A percentile compares a stretch with the other conserved stretches of the same genome.
Evolutionary conservation across 2,888 invertebrate genomes (phyloP).

Genomic region (Helicoverpa assulta): DNA sequence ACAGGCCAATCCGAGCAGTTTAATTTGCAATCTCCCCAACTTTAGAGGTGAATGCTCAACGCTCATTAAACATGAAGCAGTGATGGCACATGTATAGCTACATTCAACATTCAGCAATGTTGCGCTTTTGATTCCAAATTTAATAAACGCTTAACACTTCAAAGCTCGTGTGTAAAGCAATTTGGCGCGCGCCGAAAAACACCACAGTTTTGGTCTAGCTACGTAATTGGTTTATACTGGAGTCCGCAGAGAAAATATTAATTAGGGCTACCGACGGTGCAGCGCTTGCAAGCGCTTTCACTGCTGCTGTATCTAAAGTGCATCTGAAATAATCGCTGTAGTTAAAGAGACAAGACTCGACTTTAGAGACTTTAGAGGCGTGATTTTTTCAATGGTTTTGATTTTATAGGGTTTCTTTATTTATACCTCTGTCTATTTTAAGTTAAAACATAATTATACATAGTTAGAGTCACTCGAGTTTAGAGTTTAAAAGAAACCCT

Average conservation of each 20-base stretch:
- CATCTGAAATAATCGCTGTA: conserved; percentile 49
- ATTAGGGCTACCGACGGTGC: conserved; percentile 81
- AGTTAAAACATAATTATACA: too few species aligned
- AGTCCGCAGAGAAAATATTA: conserved; percentile 84
- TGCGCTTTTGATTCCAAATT: conserved; percentile 85
- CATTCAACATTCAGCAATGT: conserved; percentile 72
- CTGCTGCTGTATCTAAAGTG: conserved; percentile 61
- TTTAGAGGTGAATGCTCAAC: conserved; percentile 47
- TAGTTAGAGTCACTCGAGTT: too few species aligned
- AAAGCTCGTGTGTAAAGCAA: conserved; percentile 86
- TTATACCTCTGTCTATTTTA: too few species aligned
- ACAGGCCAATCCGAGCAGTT: conserved; percentile 19
- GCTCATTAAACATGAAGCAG: conserved; percentile 55
- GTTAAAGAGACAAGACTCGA: conserved; percentile 11
- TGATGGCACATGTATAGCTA: conserved; percentile 65
- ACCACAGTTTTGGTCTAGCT: conserved; percentile 84
- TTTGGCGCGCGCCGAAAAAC: conserved; percentile 87
- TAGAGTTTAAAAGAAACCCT: too few species aligned
- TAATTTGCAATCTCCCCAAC: conserved; percentile 42
- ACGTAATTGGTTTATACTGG: conserved; percentile 84
- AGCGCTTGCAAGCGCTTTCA: conserved; percentile 78
- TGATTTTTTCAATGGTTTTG: neutral
- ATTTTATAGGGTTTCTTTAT: too few species aligned
- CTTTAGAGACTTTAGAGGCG: neutral
- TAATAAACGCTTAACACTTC: conserved; percentile 89